phyloP scores from a whole-genome alignment of 2,888 invertebrate species.

The Orthosia gracilis region DNA sequence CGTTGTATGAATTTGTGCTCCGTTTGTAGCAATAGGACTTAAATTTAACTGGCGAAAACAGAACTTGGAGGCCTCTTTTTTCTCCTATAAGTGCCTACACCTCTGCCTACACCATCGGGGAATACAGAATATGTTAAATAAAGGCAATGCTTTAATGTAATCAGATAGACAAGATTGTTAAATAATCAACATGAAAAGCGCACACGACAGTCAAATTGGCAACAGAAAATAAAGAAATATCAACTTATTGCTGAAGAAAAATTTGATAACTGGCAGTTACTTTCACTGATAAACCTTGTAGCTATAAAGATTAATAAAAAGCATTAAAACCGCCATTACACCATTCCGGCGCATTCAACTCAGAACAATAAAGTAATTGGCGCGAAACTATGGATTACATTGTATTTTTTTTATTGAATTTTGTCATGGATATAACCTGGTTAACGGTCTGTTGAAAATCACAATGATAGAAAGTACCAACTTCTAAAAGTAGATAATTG shows the following conservation, averaged over 20 bases:
- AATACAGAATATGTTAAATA: too few relatives aligned
- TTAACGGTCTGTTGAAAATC: background rate
- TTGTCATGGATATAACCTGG: background rate
- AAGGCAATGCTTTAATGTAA: background rate
- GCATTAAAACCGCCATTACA: constrained; percentile 15
- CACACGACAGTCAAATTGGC: too few relatives aligned
- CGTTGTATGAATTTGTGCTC: too few relatives aligned
- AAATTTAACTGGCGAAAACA: too few relatives aligned
- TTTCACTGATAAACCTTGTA: background rate
- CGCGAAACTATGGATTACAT: constrained; percentile 15
- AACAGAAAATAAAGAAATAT: background rate
- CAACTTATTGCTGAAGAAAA: background rate
- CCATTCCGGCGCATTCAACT: constrained; percentile 20
- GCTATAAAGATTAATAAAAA: constrained; percentile 7
- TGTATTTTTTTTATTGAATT: constrained; percentile 17
- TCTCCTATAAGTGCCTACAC: too few relatives aligned
- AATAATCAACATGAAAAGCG: too few relatives aligned
- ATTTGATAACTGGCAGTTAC: background rate
- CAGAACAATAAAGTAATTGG: constrained; percentile 29
- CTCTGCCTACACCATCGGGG: too few relatives aligned
- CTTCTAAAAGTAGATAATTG: too few relatives aligned
- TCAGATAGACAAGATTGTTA: background rate
- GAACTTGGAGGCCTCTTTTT: too few relatives aligned
- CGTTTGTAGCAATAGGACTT: too few relatives aligned
- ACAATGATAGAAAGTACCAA: constrained; percentile 14